Base-by-base conservation (phyloP, 30 jellyfish, hydroid and myxozoan species). In the Aurelia aurita region DNA sequence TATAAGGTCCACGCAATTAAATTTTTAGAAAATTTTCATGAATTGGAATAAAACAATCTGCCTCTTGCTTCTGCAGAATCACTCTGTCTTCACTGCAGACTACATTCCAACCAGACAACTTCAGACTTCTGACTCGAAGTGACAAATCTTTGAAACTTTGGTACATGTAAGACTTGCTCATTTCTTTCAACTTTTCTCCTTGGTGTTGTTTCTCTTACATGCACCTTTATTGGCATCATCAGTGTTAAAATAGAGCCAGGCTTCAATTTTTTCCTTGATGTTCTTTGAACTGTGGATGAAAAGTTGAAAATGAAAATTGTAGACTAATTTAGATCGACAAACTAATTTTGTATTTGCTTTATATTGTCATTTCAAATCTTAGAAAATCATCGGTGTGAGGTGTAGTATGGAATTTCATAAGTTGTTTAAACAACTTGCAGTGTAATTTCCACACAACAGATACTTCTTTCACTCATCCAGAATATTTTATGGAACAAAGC, bases 61-160 rank as follows among this genome's bases (percentile, higher is more conserved):
- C 45, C 23, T 69, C 81, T 31, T 34, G 64, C 81, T 69, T 69
- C 74, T 62, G 47, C 43, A 62, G 74, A 62, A 29, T 62, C 74
- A 62, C 43, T 1, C 74, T 14, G 74, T 62, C 74, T 62, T 62
- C 74, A 62, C 74, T 62, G 43, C 74, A 62, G 74, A 8, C 74
- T 1, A 20, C 72, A 59, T 59, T 59, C 25, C 27, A 59, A 8
- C 20, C 27, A 59, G 72, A 25, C 72, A 59, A 59, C 72, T 59
- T 59, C 13, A 59, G 25, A 20, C n/a, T 25, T 59, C 20, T 59
- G 72, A 59, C 72, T 59, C 25, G 72, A n/a, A 59, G 72, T 25
- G 13, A 9, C 32, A 59, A n/a, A n/a, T n/a, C 74, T 25, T 59
- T 59, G 72, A 59, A 59, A 59, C 72, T 59, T 23, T 59, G 12